A percentile compares a stretch with the other conserved stretches of the same genome.
phyloP scores from a whole-genome alignment of 2,888 invertebrate genomes.

The Cephus spinipes region DNA sequence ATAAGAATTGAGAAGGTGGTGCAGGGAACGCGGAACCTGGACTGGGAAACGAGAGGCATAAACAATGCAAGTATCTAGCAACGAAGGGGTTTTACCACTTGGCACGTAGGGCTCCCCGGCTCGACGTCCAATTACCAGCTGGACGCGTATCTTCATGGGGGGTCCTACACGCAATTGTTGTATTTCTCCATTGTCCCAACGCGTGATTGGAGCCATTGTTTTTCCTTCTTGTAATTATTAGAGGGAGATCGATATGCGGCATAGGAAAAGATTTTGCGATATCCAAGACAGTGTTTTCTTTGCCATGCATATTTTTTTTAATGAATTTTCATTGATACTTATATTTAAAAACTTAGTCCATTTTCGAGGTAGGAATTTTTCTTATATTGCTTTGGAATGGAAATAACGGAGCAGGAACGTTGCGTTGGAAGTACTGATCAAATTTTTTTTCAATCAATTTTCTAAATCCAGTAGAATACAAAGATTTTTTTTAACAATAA shows the following conservation, averaged over 20 bases:
- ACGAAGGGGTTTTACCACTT: constrained; percentile 60
- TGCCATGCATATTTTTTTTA: neutral
- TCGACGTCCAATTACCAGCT: constrained; percentile 63
- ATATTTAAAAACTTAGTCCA: neutral
- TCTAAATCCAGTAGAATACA: neutral
- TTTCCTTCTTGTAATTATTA: constrained; percentile 58
- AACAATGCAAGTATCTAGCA: constrained; percentile 60
- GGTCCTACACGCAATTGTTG: constrained; percentile 65
- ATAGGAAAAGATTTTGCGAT: neutral
- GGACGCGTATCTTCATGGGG: constrained; percentile 64
- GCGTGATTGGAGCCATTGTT: constrained; percentile 64
- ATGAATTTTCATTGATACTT: neutral
- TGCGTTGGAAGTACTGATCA: neutral
- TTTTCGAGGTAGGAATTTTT: neutral
- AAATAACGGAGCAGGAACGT: neutral
- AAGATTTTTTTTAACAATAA: neutral
- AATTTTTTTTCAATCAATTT: neutral
- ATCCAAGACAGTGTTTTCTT: neutral
- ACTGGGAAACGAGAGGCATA: constrained; percentile 32
- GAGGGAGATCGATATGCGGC: constrained; percentile 8
- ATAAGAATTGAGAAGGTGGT: neutral
- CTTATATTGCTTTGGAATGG: neutral
- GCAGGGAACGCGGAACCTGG: constrained; percentile 1
- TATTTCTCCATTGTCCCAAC: constrained; percentile 61
- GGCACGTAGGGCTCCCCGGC: constrained; percentile 59